These are phyloP conservation scores for Anthrax anthrax DNA, from an alignment of 2,888 invertebrate genomes.

Conservation along the genomic window DNA sequence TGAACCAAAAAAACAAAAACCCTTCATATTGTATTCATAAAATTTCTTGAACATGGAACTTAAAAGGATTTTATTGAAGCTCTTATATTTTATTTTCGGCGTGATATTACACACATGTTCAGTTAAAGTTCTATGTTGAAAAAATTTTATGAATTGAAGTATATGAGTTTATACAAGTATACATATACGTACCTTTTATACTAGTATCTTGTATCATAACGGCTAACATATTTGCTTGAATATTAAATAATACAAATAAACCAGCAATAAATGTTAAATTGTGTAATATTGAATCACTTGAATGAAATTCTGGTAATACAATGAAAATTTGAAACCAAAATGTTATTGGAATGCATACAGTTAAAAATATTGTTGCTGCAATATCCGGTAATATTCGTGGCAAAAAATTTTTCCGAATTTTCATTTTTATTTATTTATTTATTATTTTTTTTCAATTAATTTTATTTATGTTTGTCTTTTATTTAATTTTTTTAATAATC, in stretches of 20 bases:
- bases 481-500: too few species aligned
- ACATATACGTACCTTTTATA: constrained; percentile 38
- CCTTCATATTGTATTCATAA: too few species aligned
- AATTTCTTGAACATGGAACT: too few species aligned
- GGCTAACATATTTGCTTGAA: constrained; percentile 62
- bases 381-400: constrained; percentile 23
- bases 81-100: not conserved
- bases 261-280: constrained; percentile 47
- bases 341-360: constrained; percentile 21
- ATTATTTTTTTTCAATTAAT: not conserved
- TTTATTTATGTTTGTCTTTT: not conserved
- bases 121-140: too few species aligned
- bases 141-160: too few species aligned
- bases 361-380: constrained; percentile 14
- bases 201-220: constrained; percentile 65
- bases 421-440: constrained; percentile 11
- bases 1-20: too few species aligned
- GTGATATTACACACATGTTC: too few species aligned
- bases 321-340: constrained; percentile 42
- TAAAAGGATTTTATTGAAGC: constrained; percentile 9
- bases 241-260: constrained; percentile 58
- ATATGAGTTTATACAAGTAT: too few species aligned
- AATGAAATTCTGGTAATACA: constrained; percentile 55
- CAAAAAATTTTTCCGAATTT: constrained; percentile 18
- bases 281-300: constrained; percentile 38